Base-by-base conservation (phyloP, 2,797 vertebrate genomes). In the Notolepis coatsorum region DNA sequence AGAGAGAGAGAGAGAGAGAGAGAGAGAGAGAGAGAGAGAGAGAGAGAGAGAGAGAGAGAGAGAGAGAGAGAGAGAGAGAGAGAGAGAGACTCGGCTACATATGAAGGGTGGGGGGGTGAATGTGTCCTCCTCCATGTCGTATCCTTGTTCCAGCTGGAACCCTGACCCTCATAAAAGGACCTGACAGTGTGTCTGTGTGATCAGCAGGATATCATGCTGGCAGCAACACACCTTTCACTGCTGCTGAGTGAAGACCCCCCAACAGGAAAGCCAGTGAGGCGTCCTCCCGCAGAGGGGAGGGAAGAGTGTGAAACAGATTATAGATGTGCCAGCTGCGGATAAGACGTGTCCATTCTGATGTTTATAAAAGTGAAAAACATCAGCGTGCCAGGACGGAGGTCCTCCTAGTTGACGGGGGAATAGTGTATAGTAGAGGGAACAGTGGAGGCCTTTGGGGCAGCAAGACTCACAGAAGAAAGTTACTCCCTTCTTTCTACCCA, bases 111-210 rank as follows among this genome's bases (percentile, higher is more conserved):
- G 53, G 70, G 63, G 42, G 45, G 63, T 62, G 66, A 85, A 80
- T 66, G 56, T 2, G 0, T 77, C 63, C 68, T 77, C 63, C 68
- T 80, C 67, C 68, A 56, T 67, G 67, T 9, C 13, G 71, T 77
- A 79, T 76, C 77, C 30, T 47, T 17, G 53, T 51, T 65, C 61
- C 65, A 79, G 73, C 77, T 69, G 30, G 42, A 61, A 62, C 79
- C 79, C 52, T 82, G 79, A 85, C 84, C 77, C 84, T 78, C 65
- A 61, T 48, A 72, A 61, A 67, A 53, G 66, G 58, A 68, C 57
- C 62, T 59, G 72, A 78, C 51, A 61, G 69, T 61, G 60, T 25
- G 25, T 55, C 49, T 68, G 68, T 68, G 68, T 48, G 74, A 81
- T 77, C 57, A 68, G 51, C 46, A 72, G 80, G 75, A 67, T 79